These are phyloP conservation scores for Tetrax tetrax DNA, from an alignment of 2,113 vertebrate species.

Conservation along the genomic window DNA sequence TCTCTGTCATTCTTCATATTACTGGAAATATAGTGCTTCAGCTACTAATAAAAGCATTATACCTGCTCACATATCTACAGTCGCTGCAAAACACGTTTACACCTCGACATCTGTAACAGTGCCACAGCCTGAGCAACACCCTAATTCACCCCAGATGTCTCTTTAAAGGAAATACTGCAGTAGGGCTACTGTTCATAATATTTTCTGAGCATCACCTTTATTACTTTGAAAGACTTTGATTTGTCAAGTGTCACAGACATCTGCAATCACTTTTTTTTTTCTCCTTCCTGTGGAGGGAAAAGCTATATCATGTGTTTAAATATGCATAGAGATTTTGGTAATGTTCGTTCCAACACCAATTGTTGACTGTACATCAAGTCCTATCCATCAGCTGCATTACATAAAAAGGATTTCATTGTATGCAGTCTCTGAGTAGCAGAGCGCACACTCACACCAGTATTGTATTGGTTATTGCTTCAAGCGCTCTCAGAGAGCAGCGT, in stretches of 20 bases:
- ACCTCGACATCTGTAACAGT: constrained; percentile 70
- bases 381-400: not conserved
- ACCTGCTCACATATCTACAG: constrained; percentile 68
- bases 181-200: constrained; percentile 41
- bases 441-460: not conserved
- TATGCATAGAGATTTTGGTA: constrained; percentile 10
- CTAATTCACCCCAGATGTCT: constrained; percentile 79
- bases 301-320: not conserved
- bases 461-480: not conserved
- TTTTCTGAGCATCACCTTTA: constrained; percentile 40
- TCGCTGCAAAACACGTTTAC: constrained; percentile 76
- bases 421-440: not conserved
- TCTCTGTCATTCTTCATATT: constrained; percentile 75
- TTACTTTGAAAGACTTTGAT: constrained; percentile 32
- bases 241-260: constrained; percentile 34
- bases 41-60: constrained; percentile 73
- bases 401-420: constrained; percentile 28
- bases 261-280: not conserved
- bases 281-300: not conserved
- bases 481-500: accelerated
- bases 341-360: not conserved
- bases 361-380: not conserved
- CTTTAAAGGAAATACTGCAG: constrained; percentile 64
- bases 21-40: constrained; percentile 72
- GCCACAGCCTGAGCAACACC: constrained; percentile 45